Percentiles rank a stretch among this genome's conserved stretches.
phyloP scores from a whole-genome alignment of 2,797 vertebrate species.

The Rhinophrynus dorsalis region DNA sequence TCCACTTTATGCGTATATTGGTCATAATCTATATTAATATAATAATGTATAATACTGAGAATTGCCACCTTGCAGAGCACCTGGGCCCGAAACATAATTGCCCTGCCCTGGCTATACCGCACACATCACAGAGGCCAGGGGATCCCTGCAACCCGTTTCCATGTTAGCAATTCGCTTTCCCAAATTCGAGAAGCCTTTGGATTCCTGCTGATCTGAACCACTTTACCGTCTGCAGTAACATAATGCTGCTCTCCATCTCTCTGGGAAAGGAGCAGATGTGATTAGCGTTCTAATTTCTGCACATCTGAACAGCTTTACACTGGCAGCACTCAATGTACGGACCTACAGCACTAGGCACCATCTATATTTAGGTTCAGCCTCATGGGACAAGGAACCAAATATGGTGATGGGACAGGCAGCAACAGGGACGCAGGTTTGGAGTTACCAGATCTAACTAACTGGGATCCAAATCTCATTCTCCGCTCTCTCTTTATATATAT shows the following conservation, averaged over 20 bases:
- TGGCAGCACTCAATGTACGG: conserved; percentile 5
- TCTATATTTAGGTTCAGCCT: too few relatives aligned
- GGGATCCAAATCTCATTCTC: too few relatives aligned
- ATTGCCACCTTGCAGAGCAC: conserved; percentile 5
- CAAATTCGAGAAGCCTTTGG: conserved; percentile 22
- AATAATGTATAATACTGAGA: not conserved
- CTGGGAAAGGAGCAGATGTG: conserved; percentile 41
- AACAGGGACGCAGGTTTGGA: too few relatives aligned
- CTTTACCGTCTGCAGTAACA: conserved; percentile 19
- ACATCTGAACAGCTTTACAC: conserved; percentile 6
- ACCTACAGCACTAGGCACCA: not conserved
- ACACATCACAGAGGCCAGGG: not conserved
- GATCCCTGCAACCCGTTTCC: conserved; percentile 9
- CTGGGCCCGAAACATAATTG: not conserved
- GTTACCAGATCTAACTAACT: too few relatives aligned
- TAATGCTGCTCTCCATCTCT: conserved; percentile 10
- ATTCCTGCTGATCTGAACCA: conserved; percentile 19
- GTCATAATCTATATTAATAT: too few relatives aligned
- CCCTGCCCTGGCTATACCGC: conserved; percentile 14
- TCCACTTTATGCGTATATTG: too few relatives aligned
- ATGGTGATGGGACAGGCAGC: too few relatives aligned
- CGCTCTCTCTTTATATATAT: too few relatives aligned
- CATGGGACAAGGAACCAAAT: too few relatives aligned
- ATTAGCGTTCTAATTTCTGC: conserved; percentile 13
- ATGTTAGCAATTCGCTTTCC: conserved; percentile 13